Conservation (phyloP, 2,888 invertebrate genomes). For the Plebejus melissa region DNA sequence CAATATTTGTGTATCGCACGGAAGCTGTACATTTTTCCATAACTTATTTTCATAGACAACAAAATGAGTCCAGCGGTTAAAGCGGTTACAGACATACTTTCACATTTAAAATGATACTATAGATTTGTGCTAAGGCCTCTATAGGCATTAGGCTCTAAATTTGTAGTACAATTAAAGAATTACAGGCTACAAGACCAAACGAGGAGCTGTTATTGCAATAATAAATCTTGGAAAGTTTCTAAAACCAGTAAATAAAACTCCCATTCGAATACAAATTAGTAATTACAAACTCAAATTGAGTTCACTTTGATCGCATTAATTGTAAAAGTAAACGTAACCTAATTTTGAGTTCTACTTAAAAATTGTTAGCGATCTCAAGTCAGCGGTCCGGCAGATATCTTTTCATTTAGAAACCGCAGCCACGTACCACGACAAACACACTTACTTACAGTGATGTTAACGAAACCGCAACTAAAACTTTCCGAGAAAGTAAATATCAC, state of each 20-base stretch:
- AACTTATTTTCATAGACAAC: too few species aligned
- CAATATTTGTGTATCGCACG: too few species aligned
- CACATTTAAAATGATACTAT: background rate
- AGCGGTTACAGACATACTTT: background rate
- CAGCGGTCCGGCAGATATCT: background rate
- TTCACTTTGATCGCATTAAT: background rate
- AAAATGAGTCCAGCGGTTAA: background rate
- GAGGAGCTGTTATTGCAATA: background rate
- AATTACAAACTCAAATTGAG: background rate
- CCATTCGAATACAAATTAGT: background rate
- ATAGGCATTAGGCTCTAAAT: background rate
- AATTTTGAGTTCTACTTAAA: conserved; percentile 6
- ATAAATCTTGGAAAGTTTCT: background rate
- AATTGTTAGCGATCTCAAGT: conserved; percentile 3
- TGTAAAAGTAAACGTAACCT: background rate
- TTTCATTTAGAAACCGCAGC: conserved; percentile 20
- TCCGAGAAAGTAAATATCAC: background rate
- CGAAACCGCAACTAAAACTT: conserved; percentile 19
- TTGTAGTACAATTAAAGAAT: background rate
- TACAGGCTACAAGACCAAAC: background rate
- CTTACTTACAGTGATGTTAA: conserved; percentile 6
- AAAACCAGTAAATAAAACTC: background rate
- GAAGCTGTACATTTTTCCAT: too few species aligned
- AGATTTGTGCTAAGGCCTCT: background rate
- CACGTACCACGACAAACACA: background rate